Evolutionary conservation across 2,113 vertebrate species (phyloP).

Genomic region (Gymnorhina tibicen): DNA sequence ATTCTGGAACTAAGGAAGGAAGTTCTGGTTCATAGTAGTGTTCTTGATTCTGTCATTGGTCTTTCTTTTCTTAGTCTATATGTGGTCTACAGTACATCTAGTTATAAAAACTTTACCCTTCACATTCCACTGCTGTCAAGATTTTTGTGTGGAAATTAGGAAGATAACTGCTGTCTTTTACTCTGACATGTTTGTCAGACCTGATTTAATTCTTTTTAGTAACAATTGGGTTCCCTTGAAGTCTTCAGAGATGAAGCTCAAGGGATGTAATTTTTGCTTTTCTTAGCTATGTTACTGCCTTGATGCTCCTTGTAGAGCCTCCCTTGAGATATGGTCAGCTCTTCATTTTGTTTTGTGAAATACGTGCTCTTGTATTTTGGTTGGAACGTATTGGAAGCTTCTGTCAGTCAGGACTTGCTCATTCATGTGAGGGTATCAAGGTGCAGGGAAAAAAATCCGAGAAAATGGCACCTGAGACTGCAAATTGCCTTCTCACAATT

Average conservation of each 20-base stretch:
- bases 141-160: background rate
- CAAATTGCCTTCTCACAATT: background rate
- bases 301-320: background rate
- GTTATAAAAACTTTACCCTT: background rate
- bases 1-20: background rate
- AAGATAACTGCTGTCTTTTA: background rate
- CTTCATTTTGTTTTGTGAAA: background rate
- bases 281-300: background rate
- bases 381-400: background rate
- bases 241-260: background rate
- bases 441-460: rapidly evolving
- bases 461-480: background rate
- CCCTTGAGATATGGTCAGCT: background rate
- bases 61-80: background rate
- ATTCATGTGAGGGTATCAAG: rapidly evolving
- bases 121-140: background rate
- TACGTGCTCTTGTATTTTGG: background rate
- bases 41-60: background rate
- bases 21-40: background rate
- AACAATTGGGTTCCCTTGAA: background rate
- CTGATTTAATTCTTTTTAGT: background rate
- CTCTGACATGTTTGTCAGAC: background rate
- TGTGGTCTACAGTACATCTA: background rate
- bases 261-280: background rate
- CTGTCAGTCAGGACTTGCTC: background rate